Base-by-base conservation (phyloP, 1,140 invertebrate genomes). In the Psilanteris sp. region DNA sequence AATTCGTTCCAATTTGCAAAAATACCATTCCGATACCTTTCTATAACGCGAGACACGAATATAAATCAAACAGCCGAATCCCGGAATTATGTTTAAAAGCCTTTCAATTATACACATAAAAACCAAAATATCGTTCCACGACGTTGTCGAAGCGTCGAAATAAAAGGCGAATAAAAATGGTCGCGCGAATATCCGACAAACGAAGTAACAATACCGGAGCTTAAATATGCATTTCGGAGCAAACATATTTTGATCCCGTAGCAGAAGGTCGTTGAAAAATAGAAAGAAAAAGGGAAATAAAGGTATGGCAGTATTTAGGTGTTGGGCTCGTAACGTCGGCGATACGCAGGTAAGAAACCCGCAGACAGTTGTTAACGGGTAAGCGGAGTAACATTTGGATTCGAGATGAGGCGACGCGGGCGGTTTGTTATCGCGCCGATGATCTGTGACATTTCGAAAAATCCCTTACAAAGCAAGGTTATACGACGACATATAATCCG, bases 401-500 rank as follows among this genome's bases (percentile, higher is more conserved):
- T 77, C 74, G 26, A 75, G 75, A 76, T 76, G 77, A 79, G 66
- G 77, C 80, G 80, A 80, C 78, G 80, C 81, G 75, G 83, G 62
- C 55, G 78, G 81, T 79, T 72, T 62, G 78, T 80, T 85, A 84
- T 85, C 81, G 64, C 32, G 55, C 57, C 77, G 80, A 84, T 83
- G 78, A 85, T 87, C 82, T 81, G 75, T 80, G 80, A 84, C 75
- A 80, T 83, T 83, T 75, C 70, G 77, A 74, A 79, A 79, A 81
- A 78, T 62, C 54, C n/a, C 76, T 76, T 68, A 76, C 67, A 72
- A 79, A 59, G 37, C 50, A 76, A 72, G 62, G 32, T 44, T 72
- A 64, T 52, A 50, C 77, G 68, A 67, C 73, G 59, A 78, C 57
- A 77, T 72, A 79, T 79, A 81, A 79, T 64, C 67, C 37, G 79